phyloP scores from a whole-genome alignment of 2,113 vertebrate genomes.

The Strix aluco region DNA sequence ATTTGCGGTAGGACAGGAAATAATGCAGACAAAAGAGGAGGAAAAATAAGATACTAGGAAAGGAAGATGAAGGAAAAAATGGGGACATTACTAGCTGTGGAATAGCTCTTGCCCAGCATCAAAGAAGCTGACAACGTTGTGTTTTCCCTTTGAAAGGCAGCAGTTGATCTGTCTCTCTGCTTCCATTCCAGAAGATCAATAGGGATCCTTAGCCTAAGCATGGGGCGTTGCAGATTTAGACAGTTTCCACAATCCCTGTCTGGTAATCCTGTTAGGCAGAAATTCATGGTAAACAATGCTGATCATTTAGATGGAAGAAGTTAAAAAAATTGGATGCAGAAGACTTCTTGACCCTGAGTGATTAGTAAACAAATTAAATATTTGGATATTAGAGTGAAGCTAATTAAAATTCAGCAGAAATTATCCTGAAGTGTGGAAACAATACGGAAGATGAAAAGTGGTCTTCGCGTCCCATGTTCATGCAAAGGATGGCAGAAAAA shows the following conservation, averaged over 20 bases:
- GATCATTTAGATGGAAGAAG: not conserved
- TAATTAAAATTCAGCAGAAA: not conserved
- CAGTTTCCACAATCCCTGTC: not conserved
- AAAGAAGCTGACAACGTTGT: not conserved
- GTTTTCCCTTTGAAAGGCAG: not conserved
- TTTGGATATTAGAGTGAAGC: not conserved
- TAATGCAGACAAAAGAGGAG: not conserved
- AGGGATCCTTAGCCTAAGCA: not conserved
- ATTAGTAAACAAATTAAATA: not conserved
- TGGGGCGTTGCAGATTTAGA: not conserved
- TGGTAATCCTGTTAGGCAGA: not conserved
- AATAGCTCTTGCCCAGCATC: not conserved
- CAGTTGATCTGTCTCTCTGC: not conserved
- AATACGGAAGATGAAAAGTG: not conserved
- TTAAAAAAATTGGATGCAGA: not conserved
- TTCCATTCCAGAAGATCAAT: not conserved
- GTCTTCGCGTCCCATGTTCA: not conserved
- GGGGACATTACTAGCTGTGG: not conserved
- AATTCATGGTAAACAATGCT: not conserved
- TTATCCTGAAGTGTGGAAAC: not conserved
- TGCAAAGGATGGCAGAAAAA: not conserved
- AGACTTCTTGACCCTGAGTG: not conserved
- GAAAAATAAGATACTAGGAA: not conserved
- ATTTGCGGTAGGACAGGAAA: not conserved
- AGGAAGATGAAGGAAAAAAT: not conserved